A percentile compares a stretch with the other conserved stretches of the same genome.
phyloP scores from a whole-genome alignment of 1,140 invertebrate genomes.

The Leptopilina boulardi region DNA sequence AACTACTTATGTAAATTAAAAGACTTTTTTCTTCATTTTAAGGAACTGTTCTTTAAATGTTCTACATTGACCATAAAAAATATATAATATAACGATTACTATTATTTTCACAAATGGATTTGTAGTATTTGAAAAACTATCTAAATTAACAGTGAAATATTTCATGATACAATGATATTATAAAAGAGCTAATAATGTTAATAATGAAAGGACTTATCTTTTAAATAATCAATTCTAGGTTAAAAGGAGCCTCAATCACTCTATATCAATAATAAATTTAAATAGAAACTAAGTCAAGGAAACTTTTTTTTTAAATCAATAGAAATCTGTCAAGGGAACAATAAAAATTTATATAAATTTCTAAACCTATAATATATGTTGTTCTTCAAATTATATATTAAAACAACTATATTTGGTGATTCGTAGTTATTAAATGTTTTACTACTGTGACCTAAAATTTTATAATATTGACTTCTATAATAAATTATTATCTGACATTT shows the following conservation, averaged over 20 bases:
- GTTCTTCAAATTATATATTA: not conserved
- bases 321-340: slow-evolving; percentile 12
- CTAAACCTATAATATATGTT: not conserved
- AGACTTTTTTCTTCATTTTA: no score
- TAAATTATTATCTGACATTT: not conserved
- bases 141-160: not conserved
- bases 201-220: not conserved
- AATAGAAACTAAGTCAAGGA: slow-evolving; percentile 17
- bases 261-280: slow-evolving; percentile 18
- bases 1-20: no score
- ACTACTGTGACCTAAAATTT: slow-evolving; percentile 1
- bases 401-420: not conserved
- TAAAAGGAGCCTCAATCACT: slow-evolving; percentile 17
- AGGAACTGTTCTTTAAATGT: no score
- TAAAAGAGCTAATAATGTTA: not conserved
- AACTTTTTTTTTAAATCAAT: not conserved
- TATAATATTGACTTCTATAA: not conserved
- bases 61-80: no score
- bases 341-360: slow-evolving; percentile 19
- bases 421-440: not conserved
- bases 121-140: not conserved
- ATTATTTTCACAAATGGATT: not conserved
- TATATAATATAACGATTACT: no score
- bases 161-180: not conserved
- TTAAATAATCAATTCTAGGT: slow-evolving; percentile 14